phyloP scores from a whole-genome alignment of 2,113 vertebrate species.

The Ifrita kowaldi region DNA sequence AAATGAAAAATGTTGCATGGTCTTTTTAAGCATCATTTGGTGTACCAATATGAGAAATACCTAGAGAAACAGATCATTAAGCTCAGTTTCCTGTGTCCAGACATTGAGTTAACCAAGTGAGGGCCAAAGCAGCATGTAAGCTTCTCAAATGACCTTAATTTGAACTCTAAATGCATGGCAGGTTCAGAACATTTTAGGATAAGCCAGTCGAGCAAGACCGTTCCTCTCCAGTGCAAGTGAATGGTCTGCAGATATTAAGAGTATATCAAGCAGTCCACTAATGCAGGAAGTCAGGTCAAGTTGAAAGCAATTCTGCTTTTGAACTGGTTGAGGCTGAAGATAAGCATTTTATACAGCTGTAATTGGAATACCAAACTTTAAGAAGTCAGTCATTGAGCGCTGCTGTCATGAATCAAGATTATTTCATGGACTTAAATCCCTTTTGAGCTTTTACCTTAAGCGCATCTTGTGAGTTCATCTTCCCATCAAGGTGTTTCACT shows the following conservation, averaged over 20 bases:
- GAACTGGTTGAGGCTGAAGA: neutral
- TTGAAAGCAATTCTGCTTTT: neutral
- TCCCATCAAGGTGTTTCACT: neutral
- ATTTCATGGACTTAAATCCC: neutral
- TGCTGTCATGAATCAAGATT: neutral
- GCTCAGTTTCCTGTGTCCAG: neutral
- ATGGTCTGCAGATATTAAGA: neutral
- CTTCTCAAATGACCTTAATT: neutral
- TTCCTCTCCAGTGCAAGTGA: neutral
- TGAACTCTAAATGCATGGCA: conserved; percentile 12
- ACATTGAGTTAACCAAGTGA: neutral
- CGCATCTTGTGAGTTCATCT: neutral
- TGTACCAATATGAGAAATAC: neutral
- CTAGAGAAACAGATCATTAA: neutral
- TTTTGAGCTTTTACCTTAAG: neutral
- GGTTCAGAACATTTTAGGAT: neutral
- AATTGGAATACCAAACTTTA: neutral
- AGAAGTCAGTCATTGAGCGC: neutral
- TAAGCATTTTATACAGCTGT: neutral
- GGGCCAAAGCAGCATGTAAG: neutral
- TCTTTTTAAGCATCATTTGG: neutral
- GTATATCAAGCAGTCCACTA: neutral
- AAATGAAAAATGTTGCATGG: neutral
- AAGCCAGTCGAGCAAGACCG: neutral
- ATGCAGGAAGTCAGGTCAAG: neutral